Conservation (phyloP, 2,888 invertebrate genomes). For the Coecobrya sp. region DNA sequence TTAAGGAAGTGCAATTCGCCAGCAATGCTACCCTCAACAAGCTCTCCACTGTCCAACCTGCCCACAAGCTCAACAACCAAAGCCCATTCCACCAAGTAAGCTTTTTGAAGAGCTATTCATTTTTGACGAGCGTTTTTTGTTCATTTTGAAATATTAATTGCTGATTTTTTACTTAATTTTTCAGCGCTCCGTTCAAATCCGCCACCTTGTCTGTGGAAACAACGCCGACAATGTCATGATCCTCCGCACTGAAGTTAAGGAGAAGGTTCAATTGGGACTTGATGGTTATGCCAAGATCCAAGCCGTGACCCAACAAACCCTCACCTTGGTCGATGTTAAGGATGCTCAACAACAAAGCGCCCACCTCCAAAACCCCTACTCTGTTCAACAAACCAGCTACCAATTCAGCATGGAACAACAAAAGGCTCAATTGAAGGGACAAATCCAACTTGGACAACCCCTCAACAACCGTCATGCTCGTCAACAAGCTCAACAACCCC, state of each 20-base stretch:
- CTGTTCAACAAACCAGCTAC: conserved; percentile 58
- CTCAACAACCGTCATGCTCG: conserved; percentile 48
- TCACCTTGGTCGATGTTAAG: conserved; percentile 50
- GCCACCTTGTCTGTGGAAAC: conserved; percentile 64
- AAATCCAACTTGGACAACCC: conserved; percentile 70
- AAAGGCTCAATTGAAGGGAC: conserved; percentile 74
- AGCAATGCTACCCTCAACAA: conserved; percentile 67
- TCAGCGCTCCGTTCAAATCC: conserved; percentile 58
- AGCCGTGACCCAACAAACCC: conserved; percentile 51
- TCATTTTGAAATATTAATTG: neutral
- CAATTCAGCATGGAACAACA: conserved; percentile 80
- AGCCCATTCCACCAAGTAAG: conserved; percentile 70
- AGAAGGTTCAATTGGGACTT: conserved; percentile 55
- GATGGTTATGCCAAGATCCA: conserved; percentile 47
- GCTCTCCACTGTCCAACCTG: conserved; percentile 65
- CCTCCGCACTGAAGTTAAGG: conserved; percentile 57
- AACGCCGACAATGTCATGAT: conserved; percentile 47
- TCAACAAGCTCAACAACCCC: conserved; percentile 45
- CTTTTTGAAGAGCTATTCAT: conserved; percentile 11
- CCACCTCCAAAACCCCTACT: conserved; percentile 58
- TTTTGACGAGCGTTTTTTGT: neutral
- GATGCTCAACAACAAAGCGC: conserved; percentile 52
- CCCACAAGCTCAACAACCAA: conserved; percentile 65
- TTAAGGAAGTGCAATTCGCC: conserved; percentile 65
- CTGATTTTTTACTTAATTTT: neutral